Percentiles rank a stretch among this genome's conserved stretches.
phyloP scores from a whole-genome alignment of 2,888 invertebrate genomes.

The Chrysolina americana region DNA sequence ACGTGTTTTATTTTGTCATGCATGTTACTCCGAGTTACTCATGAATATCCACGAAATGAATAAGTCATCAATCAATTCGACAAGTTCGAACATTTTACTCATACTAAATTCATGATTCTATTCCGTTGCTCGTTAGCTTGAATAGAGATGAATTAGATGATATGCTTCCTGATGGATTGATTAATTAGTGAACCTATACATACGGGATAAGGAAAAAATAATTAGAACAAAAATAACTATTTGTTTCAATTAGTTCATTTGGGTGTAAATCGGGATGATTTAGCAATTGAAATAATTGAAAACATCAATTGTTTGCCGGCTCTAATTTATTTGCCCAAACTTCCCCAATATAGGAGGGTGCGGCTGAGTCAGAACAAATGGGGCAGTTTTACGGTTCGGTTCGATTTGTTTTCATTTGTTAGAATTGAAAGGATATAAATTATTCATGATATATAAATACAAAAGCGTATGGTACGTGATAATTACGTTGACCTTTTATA shows the following conservation, averaged over 20 bases:
- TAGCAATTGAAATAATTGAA: background rate
- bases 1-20: too few species aligned
- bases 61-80: too few species aligned
- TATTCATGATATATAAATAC: background rate
- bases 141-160: too few species aligned
- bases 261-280: background rate
- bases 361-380: constrained; percentile 9
- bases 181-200: too few species aligned
- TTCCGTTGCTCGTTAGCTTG: too few species aligned
- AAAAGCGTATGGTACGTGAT: background rate
- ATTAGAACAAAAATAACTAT: background rate
- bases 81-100: too few species aligned
- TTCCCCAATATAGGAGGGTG: background rate
- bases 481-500: background rate
- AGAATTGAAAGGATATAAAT: background rate
- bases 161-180: too few species aligned
- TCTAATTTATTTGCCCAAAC: background rate
- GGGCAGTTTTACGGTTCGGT: background rate
- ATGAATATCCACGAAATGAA: too few species aligned
- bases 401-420: background rate
- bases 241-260: background rate
- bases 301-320: background rate
- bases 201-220: background rate
- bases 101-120: too few species aligned
- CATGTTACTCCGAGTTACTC: too few species aligned